Percentiles rank a stretch among this genome's conserved stretches.
Conservation (phyloP, 1,140 invertebrate species). For the Hycleus phaleratus region DNA sequence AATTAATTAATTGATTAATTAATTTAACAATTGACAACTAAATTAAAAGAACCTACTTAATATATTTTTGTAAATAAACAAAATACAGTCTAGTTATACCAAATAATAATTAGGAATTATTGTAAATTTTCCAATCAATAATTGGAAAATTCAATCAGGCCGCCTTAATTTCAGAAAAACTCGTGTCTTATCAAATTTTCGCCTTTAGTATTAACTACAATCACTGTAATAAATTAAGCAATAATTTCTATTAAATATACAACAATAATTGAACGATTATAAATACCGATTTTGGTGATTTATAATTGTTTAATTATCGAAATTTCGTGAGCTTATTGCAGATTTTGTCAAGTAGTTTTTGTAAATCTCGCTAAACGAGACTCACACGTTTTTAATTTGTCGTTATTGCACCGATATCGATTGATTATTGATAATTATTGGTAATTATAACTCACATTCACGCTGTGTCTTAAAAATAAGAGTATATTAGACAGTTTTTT, state of each 20-base stretch:
- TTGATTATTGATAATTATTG: conserved; percentile 13
- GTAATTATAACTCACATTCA: conserved; percentile 22
- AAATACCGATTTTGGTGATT: neutral
- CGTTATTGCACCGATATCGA: conserved; percentile 13
- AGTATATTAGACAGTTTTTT: too few species aligned
- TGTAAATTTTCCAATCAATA: neutral
- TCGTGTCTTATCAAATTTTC: conserved; percentile 13
- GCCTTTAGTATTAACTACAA: conserved; percentile 17
- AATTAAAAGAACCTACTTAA: conserved; percentile 9
- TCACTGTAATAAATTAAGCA: conserved; percentile 21
- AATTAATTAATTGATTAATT: conserved; percentile 3
- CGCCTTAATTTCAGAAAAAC: conserved; percentile 1
- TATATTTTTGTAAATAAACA: conserved; percentile 30
- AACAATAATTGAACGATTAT: conserved; percentile 3
- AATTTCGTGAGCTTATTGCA: conserved; percentile 5
- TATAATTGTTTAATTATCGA: neutral
- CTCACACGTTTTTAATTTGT: conserved; percentile 23
- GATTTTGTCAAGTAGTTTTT: neutral
- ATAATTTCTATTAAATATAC: conserved; percentile 13
- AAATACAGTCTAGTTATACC: conserved; percentile 36
- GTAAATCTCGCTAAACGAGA: too few species aligned
- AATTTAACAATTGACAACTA: too few species aligned
- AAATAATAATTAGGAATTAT: conserved; percentile 24
- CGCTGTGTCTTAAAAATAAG: conserved; percentile 27
- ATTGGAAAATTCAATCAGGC: neutral